Conservation (phyloP, 2,113 vertebrate genomes). For the Prunella fulvescens region DNA sequence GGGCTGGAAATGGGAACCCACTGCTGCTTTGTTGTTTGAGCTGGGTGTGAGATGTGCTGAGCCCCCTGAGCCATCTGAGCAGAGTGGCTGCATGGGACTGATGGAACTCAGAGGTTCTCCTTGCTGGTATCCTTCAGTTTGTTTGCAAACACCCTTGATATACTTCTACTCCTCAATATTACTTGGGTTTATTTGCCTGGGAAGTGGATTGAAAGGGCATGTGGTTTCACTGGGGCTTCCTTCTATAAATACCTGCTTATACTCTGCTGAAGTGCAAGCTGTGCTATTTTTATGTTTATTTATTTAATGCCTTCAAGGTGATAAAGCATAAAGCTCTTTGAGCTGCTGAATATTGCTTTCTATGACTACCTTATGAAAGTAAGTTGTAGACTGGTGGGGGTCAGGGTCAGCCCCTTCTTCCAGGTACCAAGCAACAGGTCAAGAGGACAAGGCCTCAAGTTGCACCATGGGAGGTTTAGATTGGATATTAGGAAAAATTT, state of each 20-base stretch:
- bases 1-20: neutral
- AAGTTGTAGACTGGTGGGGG: neutral
- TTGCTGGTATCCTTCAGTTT: neutral
- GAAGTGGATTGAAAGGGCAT: constrained; percentile 38
- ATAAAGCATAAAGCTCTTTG: neutral
- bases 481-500: neutral
- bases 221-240: constrained; percentile 18
- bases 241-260: constrained; percentile 33
- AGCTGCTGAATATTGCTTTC: neutral
- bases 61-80: accelerated
- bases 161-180: neutral
- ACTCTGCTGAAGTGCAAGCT: neutral
- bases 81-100: accelerated
- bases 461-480: neutral
- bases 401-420: neutral
- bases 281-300: constrained; percentile 6
- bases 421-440: neutral
- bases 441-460: neutral
- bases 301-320: constrained; percentile 25
- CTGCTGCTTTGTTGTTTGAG: neutral
- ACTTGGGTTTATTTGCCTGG: constrained; percentile 13
- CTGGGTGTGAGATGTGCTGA: accelerated
- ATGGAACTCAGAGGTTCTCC: neutral
- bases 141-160: constrained; percentile 11
- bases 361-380: neutral